Base-by-base conservation (phyloP, 2,113 vertebrate species). In the Melospiza georgiana region DNA sequence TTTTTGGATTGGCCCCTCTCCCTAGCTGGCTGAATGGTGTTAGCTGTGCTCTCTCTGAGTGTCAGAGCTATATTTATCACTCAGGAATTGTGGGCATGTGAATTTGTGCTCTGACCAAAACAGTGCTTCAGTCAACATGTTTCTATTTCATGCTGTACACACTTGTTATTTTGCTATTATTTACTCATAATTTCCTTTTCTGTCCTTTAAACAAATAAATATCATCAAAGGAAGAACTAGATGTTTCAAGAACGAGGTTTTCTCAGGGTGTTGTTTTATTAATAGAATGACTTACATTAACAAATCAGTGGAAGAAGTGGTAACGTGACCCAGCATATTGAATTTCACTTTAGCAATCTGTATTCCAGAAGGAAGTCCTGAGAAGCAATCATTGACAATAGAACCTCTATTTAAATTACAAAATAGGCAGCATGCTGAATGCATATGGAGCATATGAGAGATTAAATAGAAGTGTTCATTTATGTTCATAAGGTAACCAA, bases 341-440 rank as follows among this genome's bases (percentile, higher is more conserved):
- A 80, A 74, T 96, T 93, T 90, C 73, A 75, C 28, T 89, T 84
- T 49, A 92, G 58, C 76, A 68, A 41, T 96, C 72, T 90, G 65
- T 94, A 86, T 92, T 92, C 90, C 76, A 86, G 90, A 86, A 92
- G 57, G 85, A 95, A 94, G 88, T 88, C 55, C 76, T 63, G 30
- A 84, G 66, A 91, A 94, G 44, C 66, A 93, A 77, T 93, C 76
- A 84, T 17, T 90, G 61, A 84, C 88, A 95, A 79, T 49, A 62
- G 57, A 44, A 86, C 84, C 61, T 96, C 73, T 78, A 88, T 94
- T 90, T 94, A 86, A 93, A 89, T 96, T 77, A 77, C 79, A 76
- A 95, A 93, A 71, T 25, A 81, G 31, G 44, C 75, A 92, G 30
- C 28, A 69, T 81, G 44, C 67, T 84, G 82, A 80, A 86, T 68